Base-by-base conservation (phyloP, 2,888 invertebrate species). In the Chelonus formosanus region DNA sequence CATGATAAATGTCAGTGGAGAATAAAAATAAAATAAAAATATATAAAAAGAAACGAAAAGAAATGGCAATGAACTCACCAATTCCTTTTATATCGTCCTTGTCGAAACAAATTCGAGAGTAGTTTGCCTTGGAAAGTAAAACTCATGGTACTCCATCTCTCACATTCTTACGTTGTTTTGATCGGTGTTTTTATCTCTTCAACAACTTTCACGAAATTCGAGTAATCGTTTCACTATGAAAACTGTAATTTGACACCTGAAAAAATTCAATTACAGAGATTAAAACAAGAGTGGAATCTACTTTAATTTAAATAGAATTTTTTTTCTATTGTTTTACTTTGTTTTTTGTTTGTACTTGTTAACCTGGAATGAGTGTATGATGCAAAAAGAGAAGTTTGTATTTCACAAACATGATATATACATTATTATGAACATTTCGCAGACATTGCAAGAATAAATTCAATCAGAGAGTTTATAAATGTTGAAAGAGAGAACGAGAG, bases 381-480 rank as follows among this genome's bases (percentile, higher is more conserved):
- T 20, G 20, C 20, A 20, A 20, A 20, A 20, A 20, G 20, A 20
- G 20, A 20, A 20, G 20, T 20, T 20, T 20, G 20, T 20, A 20
- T 20, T 20, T 2, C 20, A 20, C 20, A 2, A 20, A 20, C 20
- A 20, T 20, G 20, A 20, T 20, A 20, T 10, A 52, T 32, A 36
- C n/a, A 52, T 60, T 43, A 48, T 52, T 48, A 40, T 10, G 43
- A 20, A 20, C 20, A 20, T 43, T 31, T 32, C 7, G 34, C 43
- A 40, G 52, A 60, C 50, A 43, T 60, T 34, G 50, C 44, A 50
- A 50, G 52, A 52, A 48, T 60, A 61, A 50, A 65, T 65, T 60
- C 55, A 65, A 65, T 65, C 60, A 61, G 43, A 32, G 53, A 48
- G 56, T 32, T 35, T 35, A 65, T 48, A 40, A 60, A 67, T 65